phyloP scores from a whole-genome alignment of 2,888 invertebrate genomes.

The Rhamphomyia laevipes region DNA sequence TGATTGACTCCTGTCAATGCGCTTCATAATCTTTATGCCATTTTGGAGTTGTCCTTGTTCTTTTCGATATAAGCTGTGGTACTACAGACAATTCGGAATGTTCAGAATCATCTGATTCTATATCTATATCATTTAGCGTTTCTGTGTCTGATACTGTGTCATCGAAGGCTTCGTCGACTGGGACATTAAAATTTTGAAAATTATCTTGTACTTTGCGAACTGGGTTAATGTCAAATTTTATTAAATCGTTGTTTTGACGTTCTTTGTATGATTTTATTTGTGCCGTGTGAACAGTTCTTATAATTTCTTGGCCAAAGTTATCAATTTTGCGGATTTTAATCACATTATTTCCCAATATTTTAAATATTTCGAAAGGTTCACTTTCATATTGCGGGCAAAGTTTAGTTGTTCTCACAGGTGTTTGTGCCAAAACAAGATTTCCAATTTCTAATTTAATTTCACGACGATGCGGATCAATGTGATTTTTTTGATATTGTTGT shows the following conservation, averaged over 20 bases:
- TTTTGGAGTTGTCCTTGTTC: no score
- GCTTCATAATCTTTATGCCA: no score
- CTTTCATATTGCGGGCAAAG: neutral
- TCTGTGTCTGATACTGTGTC: no score
- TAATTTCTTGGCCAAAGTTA: neutral
- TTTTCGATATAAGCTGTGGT: no score
- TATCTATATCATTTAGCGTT: no score
- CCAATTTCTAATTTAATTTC: neutral
- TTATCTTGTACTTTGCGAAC: no score
- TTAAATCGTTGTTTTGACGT: neutral
- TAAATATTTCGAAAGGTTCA: neutral
- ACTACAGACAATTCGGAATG: no score
- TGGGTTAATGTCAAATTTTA: neutral
- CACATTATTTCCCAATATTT: conserved; percentile 1
- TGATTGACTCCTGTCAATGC: no score
- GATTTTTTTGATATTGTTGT: neutral
- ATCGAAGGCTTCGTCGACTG: no score
- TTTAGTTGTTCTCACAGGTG: neutral
- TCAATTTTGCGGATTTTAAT: neutral
- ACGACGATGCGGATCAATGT: neutral
- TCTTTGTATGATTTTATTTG: neutral
- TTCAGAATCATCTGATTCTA: no score
- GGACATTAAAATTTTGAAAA: no score
- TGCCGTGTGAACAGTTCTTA: neutral
- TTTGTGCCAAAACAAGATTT: neutral